These are phyloP conservation scores for Lasioglossum albipes DNA, from an alignment of 1,140 invertebrate genomes.

Conservation along the genomic window DNA sequence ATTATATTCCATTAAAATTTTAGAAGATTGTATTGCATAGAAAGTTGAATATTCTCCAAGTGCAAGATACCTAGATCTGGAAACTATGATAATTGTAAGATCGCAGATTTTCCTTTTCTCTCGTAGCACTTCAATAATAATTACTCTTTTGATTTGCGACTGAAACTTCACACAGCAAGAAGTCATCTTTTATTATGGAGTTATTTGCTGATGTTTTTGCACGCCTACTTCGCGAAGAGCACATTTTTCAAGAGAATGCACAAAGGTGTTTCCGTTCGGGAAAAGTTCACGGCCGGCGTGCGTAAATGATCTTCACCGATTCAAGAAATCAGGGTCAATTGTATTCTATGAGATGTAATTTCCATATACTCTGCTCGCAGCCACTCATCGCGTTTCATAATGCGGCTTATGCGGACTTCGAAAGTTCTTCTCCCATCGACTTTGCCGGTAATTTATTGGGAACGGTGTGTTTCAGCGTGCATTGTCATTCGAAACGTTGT, in stretches of 20 bases:
- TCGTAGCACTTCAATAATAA: no score
- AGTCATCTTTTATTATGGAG: no score
- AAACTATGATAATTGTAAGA: no score
- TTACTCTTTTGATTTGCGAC: no score
- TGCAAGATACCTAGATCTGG: no score
- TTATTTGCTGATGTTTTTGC: no score
- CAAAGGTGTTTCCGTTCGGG: not conserved
- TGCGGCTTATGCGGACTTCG: not conserved
- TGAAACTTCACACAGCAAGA: no score
- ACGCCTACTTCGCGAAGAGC: not conserved
- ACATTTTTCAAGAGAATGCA: not conserved
- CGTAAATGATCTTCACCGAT: conserved; percentile 8
- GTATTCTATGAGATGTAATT: conserved; percentile 26
- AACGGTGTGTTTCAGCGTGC: conserved; percentile 1
- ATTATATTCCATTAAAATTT: no score
- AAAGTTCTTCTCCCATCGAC: not conserved
- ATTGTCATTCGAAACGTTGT: conserved; percentile 7
- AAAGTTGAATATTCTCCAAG: no score
- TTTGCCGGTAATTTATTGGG: conserved; percentile 6
- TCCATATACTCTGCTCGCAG: not conserved
- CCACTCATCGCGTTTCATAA: conserved; percentile 18
- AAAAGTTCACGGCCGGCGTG: conserved; percentile 25
- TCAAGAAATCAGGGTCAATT: conserved; percentile 32
- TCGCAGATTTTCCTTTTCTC: no score
- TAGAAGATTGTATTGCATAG: no score